Evolutionary conservation across 2,888 invertebrate genomes (phyloP), one percentile per base, ranked within the genome.

Genomic region (Drosophila koepferae): DNA sequence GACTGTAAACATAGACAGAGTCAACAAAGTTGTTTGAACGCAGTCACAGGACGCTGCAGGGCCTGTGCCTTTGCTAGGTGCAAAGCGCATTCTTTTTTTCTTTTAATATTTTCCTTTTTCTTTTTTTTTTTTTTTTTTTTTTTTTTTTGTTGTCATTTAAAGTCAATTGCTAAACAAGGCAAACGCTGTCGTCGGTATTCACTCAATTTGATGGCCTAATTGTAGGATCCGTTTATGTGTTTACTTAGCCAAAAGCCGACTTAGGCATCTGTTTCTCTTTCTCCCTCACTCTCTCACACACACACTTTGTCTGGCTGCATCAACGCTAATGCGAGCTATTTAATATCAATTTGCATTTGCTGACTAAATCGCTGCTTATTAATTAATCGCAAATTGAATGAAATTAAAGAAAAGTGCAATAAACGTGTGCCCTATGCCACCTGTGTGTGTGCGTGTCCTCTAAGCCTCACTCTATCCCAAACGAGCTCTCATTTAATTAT

Each of bases 311-410:
- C 38, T 38, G 38, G 28, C 12, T 64, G 51, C 56, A 77, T 82
- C 83, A 28, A 28, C 88, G 69, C 83, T 86, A 82, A 89, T 82
- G 67, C 63, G 49, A 61, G 70, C 75, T 72, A 86, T 90, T 86
- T 90, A 90, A 90, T 86, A 86, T 90, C 90, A 90, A 90, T 86
- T 86, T 89, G 72, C 75, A 85, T 74, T 74, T 67, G 66, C 41
- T 14, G 51, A 59, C 81, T 74, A 89, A 90, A 90, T 88, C 72
- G 89, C 66, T 74, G 86, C 89, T 83, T 86, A 86, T 88, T 86
- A 83, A 88, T 90, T 87, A 84, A 87, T 65, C 43, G 41, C 34
- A 71, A 82, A 69, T 76, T 76, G 49, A 68, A 81, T 78, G 56
- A 72, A 74, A 68, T 76, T 28, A 61, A 66, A 65, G 56, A 44